Conservation (phyloP, 2,797 vertebrate genomes). For the Sarcophilus harrisii region DNA sequence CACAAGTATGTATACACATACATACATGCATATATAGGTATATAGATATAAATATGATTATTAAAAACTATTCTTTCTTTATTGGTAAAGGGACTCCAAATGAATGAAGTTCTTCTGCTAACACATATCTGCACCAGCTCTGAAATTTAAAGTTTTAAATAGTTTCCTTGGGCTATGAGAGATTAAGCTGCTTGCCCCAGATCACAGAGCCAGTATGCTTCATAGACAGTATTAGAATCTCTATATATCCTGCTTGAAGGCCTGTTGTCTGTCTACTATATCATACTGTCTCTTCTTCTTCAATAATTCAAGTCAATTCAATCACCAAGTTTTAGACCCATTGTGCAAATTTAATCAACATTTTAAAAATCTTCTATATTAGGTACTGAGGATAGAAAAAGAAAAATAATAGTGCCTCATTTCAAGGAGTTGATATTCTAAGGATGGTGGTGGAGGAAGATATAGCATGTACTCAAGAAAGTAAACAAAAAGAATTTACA, state of each 20-base stretch:
- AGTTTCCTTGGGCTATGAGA: neutral
- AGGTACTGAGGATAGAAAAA: neutral
- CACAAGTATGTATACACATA: neutral
- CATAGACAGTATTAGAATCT: neutral
- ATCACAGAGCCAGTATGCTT: neutral
- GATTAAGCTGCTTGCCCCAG: neutral
- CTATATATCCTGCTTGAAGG: neutral
- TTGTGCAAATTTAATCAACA: too few species aligned
- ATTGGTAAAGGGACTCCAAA: neutral
- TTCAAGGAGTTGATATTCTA: neutral
- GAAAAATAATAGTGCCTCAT: neutral
- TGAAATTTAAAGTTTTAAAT: neutral
- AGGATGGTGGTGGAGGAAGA: neutral
- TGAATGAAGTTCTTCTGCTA: neutral
- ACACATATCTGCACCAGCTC: neutral
- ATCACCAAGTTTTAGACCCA: neutral
- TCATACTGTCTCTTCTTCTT: neutral
- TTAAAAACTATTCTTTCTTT: neutral
- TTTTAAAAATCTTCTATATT: neutral
- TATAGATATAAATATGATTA: neutral
- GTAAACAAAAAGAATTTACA: neutral
- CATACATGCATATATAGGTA: neutral
- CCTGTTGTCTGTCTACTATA: neutral
- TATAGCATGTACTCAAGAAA: neutral
- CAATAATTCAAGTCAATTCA: neutral